A percentile compares a stretch with the other conserved stretches of the same genome.
phyloP scores from a whole-genome alignment of 2,797 vertebrate genomes.

The Argentina silus region DNA sequence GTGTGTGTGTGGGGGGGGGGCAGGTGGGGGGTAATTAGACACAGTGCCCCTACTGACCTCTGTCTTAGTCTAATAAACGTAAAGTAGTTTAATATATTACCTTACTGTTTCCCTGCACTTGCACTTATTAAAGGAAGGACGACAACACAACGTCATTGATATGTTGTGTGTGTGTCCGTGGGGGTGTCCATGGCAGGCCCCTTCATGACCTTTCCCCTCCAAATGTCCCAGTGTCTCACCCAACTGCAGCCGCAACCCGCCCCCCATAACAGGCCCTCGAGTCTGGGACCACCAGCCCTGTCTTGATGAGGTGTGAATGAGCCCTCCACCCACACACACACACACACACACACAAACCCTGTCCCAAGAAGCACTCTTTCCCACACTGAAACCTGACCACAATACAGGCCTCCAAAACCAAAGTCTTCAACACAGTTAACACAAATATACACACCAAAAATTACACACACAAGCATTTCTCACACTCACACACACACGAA shows the following conservation, averaged over 20 bases:
- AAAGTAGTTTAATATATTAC: conserved; percentile 77
- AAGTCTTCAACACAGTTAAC: too few species aligned
- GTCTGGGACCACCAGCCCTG: conserved; percentile 44
- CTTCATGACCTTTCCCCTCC: conserved; percentile 38
- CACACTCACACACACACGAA: conserved; percentile 15
- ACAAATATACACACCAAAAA: neutral
- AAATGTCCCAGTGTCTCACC: conserved; percentile 41
- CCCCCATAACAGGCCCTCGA: neutral
- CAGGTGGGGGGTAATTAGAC: conserved; percentile 79
- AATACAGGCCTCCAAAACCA: neutral
- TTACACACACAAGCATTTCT: conserved; percentile 6
- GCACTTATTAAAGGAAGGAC: conserved; percentile 71
- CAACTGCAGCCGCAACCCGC: conserved; percentile 29
- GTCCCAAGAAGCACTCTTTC: neutral
- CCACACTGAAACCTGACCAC: conserved; percentile 3
- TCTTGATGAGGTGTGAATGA: conserved; percentile 65
- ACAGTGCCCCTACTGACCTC: conserved; percentile 78
- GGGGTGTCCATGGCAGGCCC: neutral
- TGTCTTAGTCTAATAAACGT: conserved; percentile 82
- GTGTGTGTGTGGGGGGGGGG: conserved; percentile 48
- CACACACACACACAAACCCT: neutral
- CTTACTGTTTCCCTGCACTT: conserved; percentile 72
- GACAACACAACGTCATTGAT: conserved; percentile 40
- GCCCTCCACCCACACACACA: conserved; percentile 34
- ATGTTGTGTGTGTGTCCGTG: neutral